Base-by-base conservation (phyloP, 1,140 invertebrate species). In the Brachionus rotundiformis region DNA sequence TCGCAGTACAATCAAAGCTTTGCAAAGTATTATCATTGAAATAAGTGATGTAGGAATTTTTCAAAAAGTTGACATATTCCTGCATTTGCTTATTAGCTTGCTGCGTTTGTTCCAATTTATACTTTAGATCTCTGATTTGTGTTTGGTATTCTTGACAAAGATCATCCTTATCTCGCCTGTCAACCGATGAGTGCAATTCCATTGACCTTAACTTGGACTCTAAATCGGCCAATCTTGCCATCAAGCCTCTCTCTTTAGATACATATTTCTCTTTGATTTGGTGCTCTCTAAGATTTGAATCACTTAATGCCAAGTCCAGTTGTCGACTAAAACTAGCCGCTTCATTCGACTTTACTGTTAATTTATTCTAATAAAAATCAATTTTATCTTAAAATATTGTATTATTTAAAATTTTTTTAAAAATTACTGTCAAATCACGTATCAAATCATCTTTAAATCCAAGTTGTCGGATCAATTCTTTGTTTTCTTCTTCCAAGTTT, bases 261-360 rank as follows among this genome's bases (percentile, higher is more conserved):
- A 73, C 39, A 73, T 13, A 79, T 59, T 63, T 79, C 33, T 79
- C 76, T n/a, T 79, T 79, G 19, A 59, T 59, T 41, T 79, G 76
- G 36, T 79, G 76, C 33, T 79, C 76, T 61, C 33, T 79, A n/a
- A 54, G 16, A n/a, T 79, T 63, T 2, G 59, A 79, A 59, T 79
- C 76, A 79, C 76, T 79, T 63, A 79, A 23, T 23, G 76, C 76
- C 47, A 79, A 79, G 16, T 79, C 76, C n/a, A 79, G 41, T 39
- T 79, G 76, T 11, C 76, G 19, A 36, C 59, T 79, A 63, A 36
- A 79, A 41, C 76, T 79, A 19, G 76, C 29, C 54, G 76, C 76
- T 41, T 79, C 76, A 39, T 79, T 79, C 27, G 59, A 36, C 31
- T 79, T 79, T 5, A 59, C 29, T 16, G 19, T 63, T 27, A 79